These are phyloP conservation scores for Crocallis elinguaria DNA, from an alignment of 2,888 invertebrate genomes.

Conservation along the genomic window DNA sequence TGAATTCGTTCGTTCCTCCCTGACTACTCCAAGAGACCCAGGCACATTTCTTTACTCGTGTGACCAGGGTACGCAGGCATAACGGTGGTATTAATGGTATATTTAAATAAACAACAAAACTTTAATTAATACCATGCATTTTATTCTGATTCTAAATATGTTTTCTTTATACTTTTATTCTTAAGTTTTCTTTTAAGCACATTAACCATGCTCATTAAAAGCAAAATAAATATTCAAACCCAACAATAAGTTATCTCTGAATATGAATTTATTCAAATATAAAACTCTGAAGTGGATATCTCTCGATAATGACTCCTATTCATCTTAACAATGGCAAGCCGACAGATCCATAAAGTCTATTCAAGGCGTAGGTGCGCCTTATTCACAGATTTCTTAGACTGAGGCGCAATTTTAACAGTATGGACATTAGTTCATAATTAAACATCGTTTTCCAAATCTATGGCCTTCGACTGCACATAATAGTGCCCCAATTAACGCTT, in stretches of 20 bases:
- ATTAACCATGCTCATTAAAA: neutral
- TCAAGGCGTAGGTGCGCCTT: constrained; percentile 70
- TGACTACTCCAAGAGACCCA: too few relatives aligned
- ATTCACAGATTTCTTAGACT: constrained; percentile 68
- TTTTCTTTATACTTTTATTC: neutral
- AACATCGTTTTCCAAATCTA: too few relatives aligned
- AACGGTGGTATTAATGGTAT: too few relatives aligned
- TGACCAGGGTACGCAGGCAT: too few relatives aligned
- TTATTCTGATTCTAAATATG: neutral
- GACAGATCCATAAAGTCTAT: constrained; percentile 63
- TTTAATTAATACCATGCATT: neutral
- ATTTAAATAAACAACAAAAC: neutral
- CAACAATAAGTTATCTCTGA: constrained; percentile 35
- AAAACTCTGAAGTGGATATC: constrained; percentile 53
- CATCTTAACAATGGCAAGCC: constrained; percentile 68
- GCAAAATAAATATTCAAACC: constrained; percentile 18
- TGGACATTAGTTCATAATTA: neutral
- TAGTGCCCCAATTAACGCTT: too few relatives aligned
- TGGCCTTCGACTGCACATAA: too few relatives aligned
- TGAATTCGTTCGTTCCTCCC: too few relatives aligned
- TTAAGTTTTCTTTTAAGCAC: neutral
- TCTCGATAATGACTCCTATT: constrained; percentile 71
- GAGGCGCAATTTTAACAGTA: constrained; percentile 13
- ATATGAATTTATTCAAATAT: constrained; percentile 54
- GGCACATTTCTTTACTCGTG: too few relatives aligned